Evolutionary conservation across 2,797 vertebrate species (phyloP), one percentile per base, ranked within the genome.

Genomic region (Meda fulgida): DNA sequence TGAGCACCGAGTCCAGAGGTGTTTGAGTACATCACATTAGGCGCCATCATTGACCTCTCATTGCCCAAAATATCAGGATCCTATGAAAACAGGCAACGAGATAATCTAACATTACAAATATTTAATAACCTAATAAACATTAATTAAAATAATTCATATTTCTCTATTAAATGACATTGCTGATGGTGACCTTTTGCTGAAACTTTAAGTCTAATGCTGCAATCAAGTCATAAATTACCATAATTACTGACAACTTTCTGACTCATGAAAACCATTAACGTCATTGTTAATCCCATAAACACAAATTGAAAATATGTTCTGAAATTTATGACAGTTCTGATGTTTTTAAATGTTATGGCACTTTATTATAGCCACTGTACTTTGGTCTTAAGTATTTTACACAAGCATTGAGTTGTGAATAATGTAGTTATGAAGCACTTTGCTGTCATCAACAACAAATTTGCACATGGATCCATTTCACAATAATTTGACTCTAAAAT

Each of bases 1-100:
- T 89, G 83, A 77, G 84, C 38, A 23, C 43, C 38, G 5, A 63
- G 71, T 48, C 48, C 26, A 78, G 53, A 77, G 88, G 38, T 84
- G 88, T 72, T 87, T 5, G 80, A 58, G 78, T 85, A 87, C 71
- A 85, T 51, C 36, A 78, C 81, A 51, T 85, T 81, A 31, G 87
- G 70, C 9, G 5, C 16, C 76, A 78, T 51, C 63, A 80, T 13
- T 51, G 78, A 51, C 63, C 60, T 21, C 23, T 40, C 79, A 40
- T 1, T 70, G 31, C 13, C 60, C 40, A 80, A 48, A 67, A 21
- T 40, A 70, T 13, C 34, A 70, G 66, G 23, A 70, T 26, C 79
- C 79, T 81, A 51, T 21, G 16, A 40, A 70, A 53, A 69, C 2
- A 53, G 21, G 48, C 2, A 34, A 40, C 3, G 8, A 36, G 5